Percentiles rank a stretch among this genome's conserved stretches.
phyloP scores from a whole-genome alignment of 2,113 vertebrate genomes.

The Paradoxurus hermaphroditus region DNA sequence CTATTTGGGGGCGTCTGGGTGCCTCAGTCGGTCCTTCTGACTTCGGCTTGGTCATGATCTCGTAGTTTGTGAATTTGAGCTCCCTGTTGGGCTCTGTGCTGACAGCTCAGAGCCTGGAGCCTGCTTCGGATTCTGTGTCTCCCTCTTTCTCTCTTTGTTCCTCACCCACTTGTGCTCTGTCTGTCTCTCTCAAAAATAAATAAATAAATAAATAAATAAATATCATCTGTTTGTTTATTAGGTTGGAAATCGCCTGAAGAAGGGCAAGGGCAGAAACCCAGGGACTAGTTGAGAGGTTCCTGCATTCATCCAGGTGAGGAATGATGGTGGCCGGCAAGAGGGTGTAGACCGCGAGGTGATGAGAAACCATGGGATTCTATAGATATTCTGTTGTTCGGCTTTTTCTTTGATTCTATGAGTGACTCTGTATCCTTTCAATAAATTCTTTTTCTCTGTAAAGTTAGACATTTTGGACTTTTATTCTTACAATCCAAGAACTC shows the following conservation, averaged over 20 bases:
- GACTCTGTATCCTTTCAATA: neutral
- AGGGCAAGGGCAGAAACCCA: neutral
- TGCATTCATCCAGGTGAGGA: neutral
- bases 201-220: neutral
- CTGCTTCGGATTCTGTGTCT: no score
- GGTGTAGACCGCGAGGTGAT: neutral
- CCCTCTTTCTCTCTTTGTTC: no score
- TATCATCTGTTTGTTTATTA: neutral
- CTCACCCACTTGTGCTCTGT: no score
- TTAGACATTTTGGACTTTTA: neutral
- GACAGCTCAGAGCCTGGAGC: no score
- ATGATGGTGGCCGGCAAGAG: neutral
- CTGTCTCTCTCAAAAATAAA: no score
- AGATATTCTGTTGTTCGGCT: neutral
- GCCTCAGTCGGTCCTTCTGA: no score
- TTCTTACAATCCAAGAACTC: neutral
- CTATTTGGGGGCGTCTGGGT: neutral
- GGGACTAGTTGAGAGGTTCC: neutral
- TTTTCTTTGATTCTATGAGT: neutral
- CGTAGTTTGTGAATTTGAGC: no score
- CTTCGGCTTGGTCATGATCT: no score
- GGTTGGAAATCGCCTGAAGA: neutral
- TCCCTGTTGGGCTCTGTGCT: no score
- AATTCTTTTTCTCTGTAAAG: conserved; percentile 1
- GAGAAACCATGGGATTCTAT: neutral